phyloP scores from a whole-genome alignment of 2,113 vertebrate genomes.

The Sitta europaea region DNA sequence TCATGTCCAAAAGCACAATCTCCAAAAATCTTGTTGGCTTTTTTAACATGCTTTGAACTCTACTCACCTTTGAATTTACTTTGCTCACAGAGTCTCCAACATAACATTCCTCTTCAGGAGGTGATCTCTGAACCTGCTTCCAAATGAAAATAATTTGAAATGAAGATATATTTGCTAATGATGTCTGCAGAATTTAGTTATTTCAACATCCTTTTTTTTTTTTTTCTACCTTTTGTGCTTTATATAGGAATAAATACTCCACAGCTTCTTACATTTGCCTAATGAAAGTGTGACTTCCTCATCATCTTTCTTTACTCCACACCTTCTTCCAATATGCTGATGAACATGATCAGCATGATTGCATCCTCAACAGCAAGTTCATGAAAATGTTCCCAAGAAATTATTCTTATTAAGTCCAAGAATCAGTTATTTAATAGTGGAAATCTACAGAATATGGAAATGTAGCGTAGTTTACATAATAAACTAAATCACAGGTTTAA shows the following conservation, averaged over 20 bases:
- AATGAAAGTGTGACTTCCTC: not conserved
- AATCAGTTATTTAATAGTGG: not conserved
- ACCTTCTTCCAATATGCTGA: not conserved
- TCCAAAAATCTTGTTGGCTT: not conserved
- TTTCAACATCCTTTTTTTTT: too few relatives aligned
- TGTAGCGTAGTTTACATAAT: not conserved
- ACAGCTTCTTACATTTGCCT: not conserved
- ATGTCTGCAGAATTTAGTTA: not conserved
- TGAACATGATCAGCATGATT: not conserved
- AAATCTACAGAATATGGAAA: not conserved
- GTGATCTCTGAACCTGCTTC: fast-evolving
- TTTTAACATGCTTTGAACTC: not conserved
- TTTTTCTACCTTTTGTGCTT: not conserved
- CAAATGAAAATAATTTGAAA: not conserved
- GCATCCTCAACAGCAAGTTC: not conserved
- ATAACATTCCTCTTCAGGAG: not conserved
- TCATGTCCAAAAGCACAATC: not conserved
- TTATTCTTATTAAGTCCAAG: not conserved
- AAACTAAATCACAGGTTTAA: constrained; percentile 20
- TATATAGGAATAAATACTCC: not conserved
- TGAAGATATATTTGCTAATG: not conserved
- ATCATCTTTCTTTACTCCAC: not conserved
- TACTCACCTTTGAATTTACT: not conserved
- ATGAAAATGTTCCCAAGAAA: not conserved
- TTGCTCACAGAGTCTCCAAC: not conserved